phyloP scores from a whole-genome alignment of 2,888 invertebrate species.

The Ecdyonurus torrentis region DNA sequence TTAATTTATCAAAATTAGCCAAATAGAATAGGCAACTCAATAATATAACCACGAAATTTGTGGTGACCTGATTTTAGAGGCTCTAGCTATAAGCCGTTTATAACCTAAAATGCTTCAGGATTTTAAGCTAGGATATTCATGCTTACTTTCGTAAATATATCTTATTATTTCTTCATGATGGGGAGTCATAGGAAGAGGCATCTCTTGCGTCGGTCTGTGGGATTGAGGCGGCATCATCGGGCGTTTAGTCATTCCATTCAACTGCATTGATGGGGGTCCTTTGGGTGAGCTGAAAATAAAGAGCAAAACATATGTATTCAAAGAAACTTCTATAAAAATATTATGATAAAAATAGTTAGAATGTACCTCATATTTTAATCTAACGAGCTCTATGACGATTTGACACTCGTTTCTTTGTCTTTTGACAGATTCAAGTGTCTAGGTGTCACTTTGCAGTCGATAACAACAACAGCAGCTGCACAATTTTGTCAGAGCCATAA shows the following conservation, averaged over 20 bases:
- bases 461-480: neutral
- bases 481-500: neutral
- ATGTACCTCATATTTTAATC: too few species aligned
- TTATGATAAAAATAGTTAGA: too few species aligned
- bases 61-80: too few species aligned
- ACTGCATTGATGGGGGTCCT: neutral
- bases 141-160: neutral
- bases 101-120: too few species aligned
- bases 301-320: too few species aligned
- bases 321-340: too few species aligned
- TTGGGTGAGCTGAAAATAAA: neutral
- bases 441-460: neutral
- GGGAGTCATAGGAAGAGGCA: neutral
- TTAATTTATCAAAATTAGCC: too few species aligned
- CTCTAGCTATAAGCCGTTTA: too few species aligned
- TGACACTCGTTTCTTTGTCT: neutral
- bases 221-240: neutral
- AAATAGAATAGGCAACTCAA: too few species aligned
- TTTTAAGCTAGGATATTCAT: too few species aligned
- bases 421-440: neutral
- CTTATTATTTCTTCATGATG: neutral
- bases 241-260: neutral
- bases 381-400: too few species aligned
- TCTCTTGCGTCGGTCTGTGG: neutral
- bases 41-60: too few species aligned